Base-by-base conservation (phyloP, 2,888 invertebrate genomes). In the Rutpela maculata region DNA sequence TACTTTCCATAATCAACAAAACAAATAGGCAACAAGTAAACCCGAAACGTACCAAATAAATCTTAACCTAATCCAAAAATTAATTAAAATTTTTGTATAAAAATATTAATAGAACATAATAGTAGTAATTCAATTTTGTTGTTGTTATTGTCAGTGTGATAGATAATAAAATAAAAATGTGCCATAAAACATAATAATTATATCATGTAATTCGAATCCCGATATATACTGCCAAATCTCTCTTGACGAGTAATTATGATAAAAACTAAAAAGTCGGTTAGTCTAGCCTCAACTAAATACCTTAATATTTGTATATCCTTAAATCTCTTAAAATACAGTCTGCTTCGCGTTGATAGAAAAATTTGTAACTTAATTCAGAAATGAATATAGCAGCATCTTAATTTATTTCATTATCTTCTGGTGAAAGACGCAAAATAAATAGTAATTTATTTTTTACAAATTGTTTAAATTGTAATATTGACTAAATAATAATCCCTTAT, bases 161-260 rank as follows among this genome's bases (percentile, higher is more conserved):
- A n/a, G 0, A 15, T 50, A 50, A 43, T 43, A 43, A n/a, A n/a
- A 50, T 15, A 50, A 50, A 50, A 50, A 50, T 6, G 2, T 15
- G n/a, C 50, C 15, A 50, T n/a, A 6, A 50, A n/a, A 50, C n/a
- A 17, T 35, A 50, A n/a, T 50, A 43, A 50, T n/a, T 50, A 50
- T n/a, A 50, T 50, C n/a, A n/a, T 50, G 7, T 50, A 50, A 50
- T 50, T 50, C 12, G 6, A 50, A 50, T 50, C 50, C 50, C 5
- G 50, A 50, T 50, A 50, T 50, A 50, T 50, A 17, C 12, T 2
- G 17, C n/a, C 1, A n/a, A 50, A 50, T 15, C 50, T 50, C 50
- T n/a, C 15, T 50, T 50, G 50, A 50, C 50, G 50, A 50, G 50
- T n/a, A 50, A 50, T 50, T n/a, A n/a, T 50, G 50, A 50, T 50